These are phyloP conservation scores for Sebastes diaconus DNA, from an alignment of 2,797 vertebrate genomes.

Conservation along the genomic window DNA sequence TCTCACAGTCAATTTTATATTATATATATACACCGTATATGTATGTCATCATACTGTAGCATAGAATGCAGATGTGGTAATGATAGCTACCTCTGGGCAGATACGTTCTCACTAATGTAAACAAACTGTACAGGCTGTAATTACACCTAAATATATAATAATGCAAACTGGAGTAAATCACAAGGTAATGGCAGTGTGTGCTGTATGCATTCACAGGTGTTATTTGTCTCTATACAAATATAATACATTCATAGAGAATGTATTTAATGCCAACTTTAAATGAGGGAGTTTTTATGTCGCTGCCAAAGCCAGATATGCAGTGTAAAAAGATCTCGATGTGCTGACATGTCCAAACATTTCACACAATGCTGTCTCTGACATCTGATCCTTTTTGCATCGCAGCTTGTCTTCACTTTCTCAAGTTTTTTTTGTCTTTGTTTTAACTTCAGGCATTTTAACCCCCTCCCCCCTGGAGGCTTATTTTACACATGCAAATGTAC, in stretches of 20 bases:
- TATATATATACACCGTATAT: too few species aligned
- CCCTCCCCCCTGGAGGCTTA: not conserved
- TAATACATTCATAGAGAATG: not conserved
- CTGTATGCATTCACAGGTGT: not conserved
- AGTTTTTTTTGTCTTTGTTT: not conserved
- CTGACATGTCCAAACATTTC: constrained; percentile 3
- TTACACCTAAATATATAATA: not conserved
- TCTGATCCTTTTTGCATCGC: not conserved
- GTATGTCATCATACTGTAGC: too few species aligned
- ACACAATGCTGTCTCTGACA: not conserved
- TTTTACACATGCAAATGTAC: not conserved
- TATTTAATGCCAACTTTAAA: not conserved
- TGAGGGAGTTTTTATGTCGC: not conserved
- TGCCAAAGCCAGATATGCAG: not conserved
- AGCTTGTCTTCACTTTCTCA: not conserved
- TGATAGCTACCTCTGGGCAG: not conserved
- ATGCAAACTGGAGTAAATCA: not conserved
- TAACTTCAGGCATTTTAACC: not conserved
- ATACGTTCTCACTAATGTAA: not conserved
- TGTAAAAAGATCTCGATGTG: not conserved
- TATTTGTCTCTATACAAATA: not conserved
- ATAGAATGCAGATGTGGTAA: not conserved
- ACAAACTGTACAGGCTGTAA: not conserved
- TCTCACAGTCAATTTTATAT: not conserved
- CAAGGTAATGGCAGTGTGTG: not conserved